Evolutionary conservation across 2,797 vertebrate species (phyloP).

Genomic region (Tragelaphus eurycerus): DNA sequence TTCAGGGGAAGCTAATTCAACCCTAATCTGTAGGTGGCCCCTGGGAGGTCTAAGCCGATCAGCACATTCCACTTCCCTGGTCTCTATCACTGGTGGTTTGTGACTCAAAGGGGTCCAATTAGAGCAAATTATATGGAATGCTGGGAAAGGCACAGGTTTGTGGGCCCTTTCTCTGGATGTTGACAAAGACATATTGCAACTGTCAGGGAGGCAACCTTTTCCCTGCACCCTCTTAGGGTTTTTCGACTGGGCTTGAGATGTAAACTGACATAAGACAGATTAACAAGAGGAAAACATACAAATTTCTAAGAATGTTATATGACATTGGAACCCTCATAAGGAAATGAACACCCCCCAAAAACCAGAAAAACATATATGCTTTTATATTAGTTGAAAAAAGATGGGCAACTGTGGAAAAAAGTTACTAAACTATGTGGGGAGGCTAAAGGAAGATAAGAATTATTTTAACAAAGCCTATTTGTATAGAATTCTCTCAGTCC

Average conservation of each 20-base stretch:
- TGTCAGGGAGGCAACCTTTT: background rate
- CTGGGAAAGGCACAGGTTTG: background rate
- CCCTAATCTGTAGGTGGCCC: accelerated
- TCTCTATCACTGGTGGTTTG: background rate
- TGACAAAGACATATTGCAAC: background rate
- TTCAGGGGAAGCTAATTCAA: background rate
- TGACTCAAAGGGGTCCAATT: background rate
- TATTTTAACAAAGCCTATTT: background rate
- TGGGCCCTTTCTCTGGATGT: background rate
- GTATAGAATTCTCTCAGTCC: background rate
- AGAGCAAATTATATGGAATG: background rate
- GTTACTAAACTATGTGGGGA: background rate
- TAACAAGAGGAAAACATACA: background rate
- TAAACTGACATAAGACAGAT: background rate
- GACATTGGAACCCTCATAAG: background rate
- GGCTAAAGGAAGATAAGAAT: background rate
- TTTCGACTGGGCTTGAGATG: background rate
- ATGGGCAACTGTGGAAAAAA: background rate
- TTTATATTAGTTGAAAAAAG: background rate
- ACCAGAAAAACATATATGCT: background rate
- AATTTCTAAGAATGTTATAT: background rate
- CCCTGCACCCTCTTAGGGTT: background rate
- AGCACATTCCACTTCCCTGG: background rate
- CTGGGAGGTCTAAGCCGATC: background rate
- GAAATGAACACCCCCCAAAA: background rate